These are phyloP conservation scores for Trissolcus brochymenae DNA, from an alignment of 2,888 invertebrate species.

Conservation along the genomic window DNA sequence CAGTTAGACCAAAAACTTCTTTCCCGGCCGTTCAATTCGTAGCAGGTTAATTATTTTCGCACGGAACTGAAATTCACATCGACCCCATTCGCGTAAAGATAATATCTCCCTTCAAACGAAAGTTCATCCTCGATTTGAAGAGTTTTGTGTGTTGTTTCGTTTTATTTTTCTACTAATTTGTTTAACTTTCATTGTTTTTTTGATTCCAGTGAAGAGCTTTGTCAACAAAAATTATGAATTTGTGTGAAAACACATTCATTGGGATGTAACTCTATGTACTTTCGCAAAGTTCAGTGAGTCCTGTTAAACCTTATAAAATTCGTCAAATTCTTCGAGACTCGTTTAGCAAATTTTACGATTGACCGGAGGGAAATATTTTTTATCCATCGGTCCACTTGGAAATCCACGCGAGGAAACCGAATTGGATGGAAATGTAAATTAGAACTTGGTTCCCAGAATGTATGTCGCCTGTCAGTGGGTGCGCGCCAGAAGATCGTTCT, in stretches of 20 bases:
- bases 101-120: conserved; percentile 27
- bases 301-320: too few relatives aligned
- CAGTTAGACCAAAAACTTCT: conserved; percentile 46
- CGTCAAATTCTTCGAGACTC: too few relatives aligned
- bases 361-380: too few relatives aligned
- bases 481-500: conserved; percentile 59
- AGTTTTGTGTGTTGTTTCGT: not conserved
- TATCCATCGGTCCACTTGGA: too few relatives aligned
- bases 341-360: too few relatives aligned
- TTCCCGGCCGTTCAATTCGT: conserved; percentile 24
- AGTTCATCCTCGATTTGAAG: conserved; percentile 39
- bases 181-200: not conserved
- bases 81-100: conserved; percentile 35
- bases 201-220: too few relatives aligned
- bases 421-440: conserved; percentile 44
- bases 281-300: too few relatives aligned
- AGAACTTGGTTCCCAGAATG: conserved; percentile 55
- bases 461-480: conserved; percentile 35
- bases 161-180: not conserved
- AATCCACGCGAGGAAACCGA: too few relatives aligned
- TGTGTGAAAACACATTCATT: too few relatives aligned
- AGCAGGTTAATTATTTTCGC: conserved; percentile 46
- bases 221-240: too few relatives aligned
- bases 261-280: too few relatives aligned
- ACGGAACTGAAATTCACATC: conserved; percentile 45